Evolutionary conservation across 2,888 invertebrate genomes (phyloP), one percentile per base, ranked within the genome.

Genomic region (Glomeris marginata): DNA sequence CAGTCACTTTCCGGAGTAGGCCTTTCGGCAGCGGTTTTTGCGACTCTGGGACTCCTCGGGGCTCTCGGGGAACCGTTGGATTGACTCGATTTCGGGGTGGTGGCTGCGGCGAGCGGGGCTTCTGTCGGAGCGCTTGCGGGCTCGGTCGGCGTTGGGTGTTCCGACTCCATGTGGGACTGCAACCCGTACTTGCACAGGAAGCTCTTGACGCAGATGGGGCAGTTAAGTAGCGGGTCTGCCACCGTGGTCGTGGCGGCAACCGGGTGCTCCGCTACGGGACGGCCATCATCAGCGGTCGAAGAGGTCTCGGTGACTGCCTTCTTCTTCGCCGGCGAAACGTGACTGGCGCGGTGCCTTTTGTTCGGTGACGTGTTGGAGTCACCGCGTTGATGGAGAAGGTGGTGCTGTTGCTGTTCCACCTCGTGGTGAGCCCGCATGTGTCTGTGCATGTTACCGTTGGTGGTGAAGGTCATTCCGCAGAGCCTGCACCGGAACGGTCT

Each of bases 401-500:
- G 64, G 45, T 62, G 21, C 15, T 20, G 36, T 1, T 35, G 47
- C 20, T 50, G 47, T 21, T 47, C 35, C 16, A 38, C 54, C 53
- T 74, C 74, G 64, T 81, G 81, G 47, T 54, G 54, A 2, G 81
- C 82, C 52, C 83, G 73, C 73, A 81, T 76, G 65, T 86, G 86
- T 37, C 84, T 72, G 63, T 84, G 84, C 84, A 86, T 84, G 66
- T 84, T 85, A 22, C 84, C 84, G 64, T 84, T 85, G 13, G 84
- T 84, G 35, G 84, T 84, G 67, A 86, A 86, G 38, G 83, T 78
- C 67, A 83, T 77, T 50, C 78, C 77, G 66, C 85, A 86, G 58
- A 78, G 74, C 61, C 77, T 77, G 66, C 85, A 86, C 60, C 41
- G 33, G 22, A 84, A 85, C 2, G 84, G 84, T 10, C 84, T 72